phyloP scores from a whole-genome alignment of 2,113 vertebrate species.

The Microcebus jonahi region DNA sequence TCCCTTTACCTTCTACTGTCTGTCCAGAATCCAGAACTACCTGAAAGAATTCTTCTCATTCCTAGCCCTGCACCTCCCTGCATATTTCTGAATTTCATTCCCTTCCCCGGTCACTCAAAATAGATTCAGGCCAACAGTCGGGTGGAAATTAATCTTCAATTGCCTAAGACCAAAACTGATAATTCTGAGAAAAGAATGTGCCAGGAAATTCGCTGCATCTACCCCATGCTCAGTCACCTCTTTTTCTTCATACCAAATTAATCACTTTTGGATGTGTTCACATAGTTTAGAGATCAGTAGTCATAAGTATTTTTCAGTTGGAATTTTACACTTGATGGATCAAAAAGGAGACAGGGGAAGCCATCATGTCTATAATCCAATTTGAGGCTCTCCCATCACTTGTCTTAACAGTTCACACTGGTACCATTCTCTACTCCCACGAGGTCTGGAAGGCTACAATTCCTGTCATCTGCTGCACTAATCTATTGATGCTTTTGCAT shows the following conservation, averaged over 20 bases:
- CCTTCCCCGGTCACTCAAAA: neutral
- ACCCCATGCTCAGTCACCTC: neutral
- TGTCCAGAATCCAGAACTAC: neutral
- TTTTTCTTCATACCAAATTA: neutral
- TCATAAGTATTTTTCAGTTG: neutral
- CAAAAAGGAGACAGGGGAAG: neutral
- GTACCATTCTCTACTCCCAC: neutral
- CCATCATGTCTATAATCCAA: neutral
- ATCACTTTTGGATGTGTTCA: neutral
- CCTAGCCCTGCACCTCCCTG: neutral
- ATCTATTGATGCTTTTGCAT: neutral
- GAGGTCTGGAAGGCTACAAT: neutral
- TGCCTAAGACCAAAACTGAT: neutral
- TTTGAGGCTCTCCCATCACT: neutral
- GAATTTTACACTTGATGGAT: neutral
- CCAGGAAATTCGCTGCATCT: neutral
- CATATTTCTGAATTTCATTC: neutral
- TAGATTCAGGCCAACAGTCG: neutral
- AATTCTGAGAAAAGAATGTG: slow-evolving; percentile 26
- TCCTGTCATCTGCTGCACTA: neutral
- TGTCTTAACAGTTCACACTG: neutral
- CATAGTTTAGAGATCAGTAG: neutral
- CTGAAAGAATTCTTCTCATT: neutral
- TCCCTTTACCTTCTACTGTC: neutral
- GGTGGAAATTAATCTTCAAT: neutral